These are phyloP conservation scores for Drosophila niveifrons DNA, from an alignment of 2,888 invertebrate species.

Conservation along the genomic window DNA sequence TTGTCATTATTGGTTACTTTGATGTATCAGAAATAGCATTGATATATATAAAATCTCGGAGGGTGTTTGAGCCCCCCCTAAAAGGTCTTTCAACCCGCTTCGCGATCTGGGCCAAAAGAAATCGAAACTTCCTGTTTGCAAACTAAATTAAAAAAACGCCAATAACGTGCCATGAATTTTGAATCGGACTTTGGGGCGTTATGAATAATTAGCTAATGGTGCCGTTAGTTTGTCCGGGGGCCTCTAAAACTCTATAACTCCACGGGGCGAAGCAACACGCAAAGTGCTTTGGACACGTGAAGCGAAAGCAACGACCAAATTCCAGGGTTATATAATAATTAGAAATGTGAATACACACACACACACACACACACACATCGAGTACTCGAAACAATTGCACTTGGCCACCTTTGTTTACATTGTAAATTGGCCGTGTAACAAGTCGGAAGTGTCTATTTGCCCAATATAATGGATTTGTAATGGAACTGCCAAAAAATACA, in stretches of 20 bases:
- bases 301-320: conserved; percentile 37
- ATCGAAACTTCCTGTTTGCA: conserved; percentile 69
- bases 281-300: conserved; percentile 42
- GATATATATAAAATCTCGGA: not conserved
- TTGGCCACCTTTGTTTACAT: conserved; percentile 34
- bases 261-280: conserved; percentile 34
- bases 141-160: conserved; percentile 9
- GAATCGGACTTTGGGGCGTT: conserved; percentile 44
- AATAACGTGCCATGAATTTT: conserved; percentile 56
- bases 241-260: conserved; percentile 16
- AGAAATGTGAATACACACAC: conserved; percentile 28
- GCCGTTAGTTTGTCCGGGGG: conserved; percentile 21
- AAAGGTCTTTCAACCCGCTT: conserved; percentile 52
- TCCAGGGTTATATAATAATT: conserved; percentile 52
- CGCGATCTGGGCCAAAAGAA: conserved; percentile 47
- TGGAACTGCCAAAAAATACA: not conserved
- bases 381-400: not conserved
- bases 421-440: conserved; percentile 34
- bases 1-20: conserved; percentile 10
- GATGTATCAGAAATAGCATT: conserved; percentile 12
- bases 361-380: not conserved
- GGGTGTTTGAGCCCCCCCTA: not conserved
- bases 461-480: conserved; percentile 1
- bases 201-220: conserved; percentile 58
- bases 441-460: conserved; percentile 39